phyloP scores from a whole-genome alignment of 2,797 vertebrate genomes.

The Sebastolobus alascanus region DNA sequence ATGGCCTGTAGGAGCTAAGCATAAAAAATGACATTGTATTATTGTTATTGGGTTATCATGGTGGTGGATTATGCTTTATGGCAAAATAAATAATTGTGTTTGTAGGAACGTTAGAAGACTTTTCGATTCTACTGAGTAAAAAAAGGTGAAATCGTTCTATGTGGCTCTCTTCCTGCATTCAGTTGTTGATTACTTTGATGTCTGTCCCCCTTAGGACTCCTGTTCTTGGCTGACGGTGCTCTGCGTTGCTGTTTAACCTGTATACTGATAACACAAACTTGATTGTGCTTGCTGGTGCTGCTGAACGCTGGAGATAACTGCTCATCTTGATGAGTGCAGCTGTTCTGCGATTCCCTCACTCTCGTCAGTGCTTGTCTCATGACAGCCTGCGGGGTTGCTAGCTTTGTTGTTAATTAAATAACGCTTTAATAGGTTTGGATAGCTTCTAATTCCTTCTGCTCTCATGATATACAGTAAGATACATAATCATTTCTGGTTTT shows the following conservation, averaged over 20 bases:
- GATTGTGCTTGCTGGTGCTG: slow-evolving; percentile 54
- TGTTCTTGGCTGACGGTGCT: slow-evolving; percentile 62
- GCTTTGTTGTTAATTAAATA: slow-evolving; percentile 37
- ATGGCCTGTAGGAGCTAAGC: slow-evolving; percentile 22
- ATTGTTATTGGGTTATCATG: slow-evolving; percentile 41
- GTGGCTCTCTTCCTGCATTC: slow-evolving; percentile 44
- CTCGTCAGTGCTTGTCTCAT: slow-evolving; percentile 7
- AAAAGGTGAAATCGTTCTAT: slow-evolving; percentile 40
- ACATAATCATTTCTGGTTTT: background rate
- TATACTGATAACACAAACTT: slow-evolving; percentile 61
- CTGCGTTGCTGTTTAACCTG: slow-evolving; percentile 54
- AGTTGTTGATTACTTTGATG: slow-evolving; percentile 65
- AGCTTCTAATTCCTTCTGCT: slow-evolving; percentile 15
- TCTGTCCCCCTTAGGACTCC: slow-evolving; percentile 56
- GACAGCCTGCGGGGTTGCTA: slow-evolving; percentile 38
- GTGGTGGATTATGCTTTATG: slow-evolving; percentile 28
- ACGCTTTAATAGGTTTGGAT: slow-evolving; percentile 12
- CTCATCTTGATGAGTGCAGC: slow-evolving; percentile 44
- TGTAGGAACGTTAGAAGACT: slow-evolving; percentile 29
- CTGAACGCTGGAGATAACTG: slow-evolving; percentile 60
- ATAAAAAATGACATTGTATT: slow-evolving; percentile 28
- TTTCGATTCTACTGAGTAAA: slow-evolving; percentile 46
- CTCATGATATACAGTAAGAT: slow-evolving; percentile 1
- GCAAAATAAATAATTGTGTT: slow-evolving; percentile 41
- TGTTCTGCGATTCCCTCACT: slow-evolving; percentile 34